These are phyloP conservation scores for Pachymerium ferrugineum DNA, from an alignment of 2,888 invertebrate species.

Conservation along the genomic window DNA sequence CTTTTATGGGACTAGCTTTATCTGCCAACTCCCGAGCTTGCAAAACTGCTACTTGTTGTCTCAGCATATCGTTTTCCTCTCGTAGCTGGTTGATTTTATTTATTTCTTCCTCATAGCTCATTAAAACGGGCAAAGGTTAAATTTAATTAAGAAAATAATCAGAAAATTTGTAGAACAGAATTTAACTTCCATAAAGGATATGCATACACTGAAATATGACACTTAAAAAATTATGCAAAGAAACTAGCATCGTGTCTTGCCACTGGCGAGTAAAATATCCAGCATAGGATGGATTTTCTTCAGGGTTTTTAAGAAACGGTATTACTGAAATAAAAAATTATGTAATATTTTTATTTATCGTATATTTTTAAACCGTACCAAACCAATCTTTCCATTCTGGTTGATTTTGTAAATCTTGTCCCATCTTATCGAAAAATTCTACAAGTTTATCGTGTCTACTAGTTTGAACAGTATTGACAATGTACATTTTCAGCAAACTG, in stretches of 20 bases:
- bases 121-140: slow-evolving; percentile 68
- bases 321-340: slow-evolving; percentile 60
- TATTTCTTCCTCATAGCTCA: slow-evolving; percentile 80
- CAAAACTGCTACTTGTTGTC: slow-evolving; percentile 44
- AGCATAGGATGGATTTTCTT: slow-evolving; percentile 80
- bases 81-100: slow-evolving; percentile 70
- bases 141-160: slow-evolving; percentile 38
- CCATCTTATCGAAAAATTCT: slow-evolving; percentile 83
- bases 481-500: slow-evolving; percentile 77
- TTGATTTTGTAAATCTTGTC: slow-evolving; percentile 78
- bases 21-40: slow-evolving; percentile 25
- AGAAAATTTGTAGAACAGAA: background rate
- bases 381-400: slow-evolving; percentile 97
- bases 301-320: slow-evolving; percentile 84
- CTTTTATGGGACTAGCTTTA: slow-evolving; percentile 29
- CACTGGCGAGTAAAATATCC: slow-evolving; percentile 87
- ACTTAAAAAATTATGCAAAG: slow-evolving; percentile 86
- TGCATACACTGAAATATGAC: slow-evolving; percentile 63
- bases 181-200: slow-evolving; percentile 30
- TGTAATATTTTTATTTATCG: background rate
- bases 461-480: slow-evolving; percentile 77
- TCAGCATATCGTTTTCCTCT: slow-evolving; percentile 72
- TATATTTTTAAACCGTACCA: slow-evolving; percentile 61
- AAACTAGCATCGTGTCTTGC: slow-evolving; percentile 88
- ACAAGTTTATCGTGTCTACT: slow-evolving; percentile 76